Conservation (phyloP, 2,797 vertebrate genomes). For the Coccyzus lansbergi region DNA sequence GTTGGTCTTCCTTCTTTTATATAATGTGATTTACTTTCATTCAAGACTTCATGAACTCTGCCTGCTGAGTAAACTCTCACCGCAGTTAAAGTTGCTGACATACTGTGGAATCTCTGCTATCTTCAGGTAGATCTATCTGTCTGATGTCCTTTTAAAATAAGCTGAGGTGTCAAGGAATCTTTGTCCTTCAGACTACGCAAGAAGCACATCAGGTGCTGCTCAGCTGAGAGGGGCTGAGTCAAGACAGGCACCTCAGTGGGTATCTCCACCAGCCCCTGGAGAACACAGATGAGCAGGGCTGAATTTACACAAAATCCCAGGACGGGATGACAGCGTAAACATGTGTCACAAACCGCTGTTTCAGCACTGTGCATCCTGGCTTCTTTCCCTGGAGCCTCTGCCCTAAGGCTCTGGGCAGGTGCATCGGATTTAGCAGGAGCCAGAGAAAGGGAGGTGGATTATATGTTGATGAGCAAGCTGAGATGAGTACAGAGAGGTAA, state of each 20-base stretch:
- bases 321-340: accelerated
- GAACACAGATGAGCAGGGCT: not conserved
- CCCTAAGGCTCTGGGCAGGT: not conserved
- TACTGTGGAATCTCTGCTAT: accelerated
- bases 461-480: accelerated
- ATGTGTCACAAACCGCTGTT: not conserved
- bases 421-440: accelerated
- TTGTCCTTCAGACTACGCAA: not conserved
- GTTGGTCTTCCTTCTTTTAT: not conserved
- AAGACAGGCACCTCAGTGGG: not conserved
- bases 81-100: not conserved
- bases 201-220: not conserved
- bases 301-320: too few species aligned
- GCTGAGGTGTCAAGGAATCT: not conserved
- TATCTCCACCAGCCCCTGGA: not conserved
- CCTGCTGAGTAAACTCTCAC: not conserved
- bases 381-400: too few species aligned
- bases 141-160: not conserved
- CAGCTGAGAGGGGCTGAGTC: not conserved
- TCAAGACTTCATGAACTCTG: not conserved
- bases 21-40: not conserved
- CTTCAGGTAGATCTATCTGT: not conserved
- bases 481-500: accelerated
- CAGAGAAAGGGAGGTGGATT: accelerated
- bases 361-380: not conserved